Evolutionary conservation across 2,888 invertebrate genomes (phyloP), one percentile per base, ranked within the genome.

Genomic region (Agrenia bidenticulata): DNA sequence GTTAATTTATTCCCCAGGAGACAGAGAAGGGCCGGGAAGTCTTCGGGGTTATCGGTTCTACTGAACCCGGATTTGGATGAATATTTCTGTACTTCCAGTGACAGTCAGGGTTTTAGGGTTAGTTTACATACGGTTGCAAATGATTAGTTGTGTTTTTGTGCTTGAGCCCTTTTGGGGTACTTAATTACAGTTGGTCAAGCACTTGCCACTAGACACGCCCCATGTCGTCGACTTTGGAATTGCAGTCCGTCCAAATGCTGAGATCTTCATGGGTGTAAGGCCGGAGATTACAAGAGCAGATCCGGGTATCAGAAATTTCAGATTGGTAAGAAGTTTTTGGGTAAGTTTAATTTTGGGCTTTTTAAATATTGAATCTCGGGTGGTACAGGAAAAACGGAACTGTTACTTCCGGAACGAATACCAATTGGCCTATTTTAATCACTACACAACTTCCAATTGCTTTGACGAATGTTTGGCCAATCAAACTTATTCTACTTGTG

Each of bases 401-500:
- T 74, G 73, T 57, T 74, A 74, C 49, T 74, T 74, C 61, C 61
- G 66, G 32, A 66, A 64, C 27, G 73, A 74, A 39, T 61, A 50
- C 26, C 56, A 55, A 23, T 21, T 74, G 24, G 58, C 61, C 1
- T 72, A 67, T 32, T 74, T 67, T 32, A 65, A 69, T 41, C 68
- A 67, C 37, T 74, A 74, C 59, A 70, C 73, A 15, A 21, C 66
- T 19, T 59, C 69, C 4, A 74, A 74, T 56, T 74, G 73, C 39
- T 45, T 68, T 27, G 70, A 72, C n/a, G 73, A 74, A 32, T 74
- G 73, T 54, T 63, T 72, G 37, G 69, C 72, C 13, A 66, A 72
- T 32, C 17, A 55, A 17, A 69, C 68, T 1, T 70, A 45, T 51
- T 39, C 61, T 7, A 56, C 27, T 4, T 73, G 73, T 50, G 61